Base-by-base conservation (phyloP, 2,797 vertebrate genomes). In the Ctenosaura bakeri region DNA sequence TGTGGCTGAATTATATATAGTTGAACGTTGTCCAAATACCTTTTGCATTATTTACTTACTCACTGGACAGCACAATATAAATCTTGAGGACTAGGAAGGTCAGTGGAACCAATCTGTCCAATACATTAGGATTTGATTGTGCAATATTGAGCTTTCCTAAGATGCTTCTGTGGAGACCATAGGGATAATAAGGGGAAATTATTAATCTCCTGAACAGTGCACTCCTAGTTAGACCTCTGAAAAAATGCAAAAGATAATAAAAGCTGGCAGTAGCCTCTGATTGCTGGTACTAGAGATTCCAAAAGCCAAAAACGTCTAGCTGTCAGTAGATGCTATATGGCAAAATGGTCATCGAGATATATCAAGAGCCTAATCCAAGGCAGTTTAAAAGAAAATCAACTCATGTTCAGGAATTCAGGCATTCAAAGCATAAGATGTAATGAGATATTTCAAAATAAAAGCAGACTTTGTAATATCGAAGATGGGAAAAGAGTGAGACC, bases 1-100 rank as follows among this genome's bases (percentile, higher is more conserved):
- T 86, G 62, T 32, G 52, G 66, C 62, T 71, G 89, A 85, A 90
- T 59, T 79, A 80, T 71, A 80, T 80, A 86, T 78, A 59, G 38
- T 22, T 26, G 50, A 50, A 85, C 80, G 32, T 26, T 85, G 35
- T 24, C 29, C 83, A 85, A 80, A 62, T 52, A 66, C 73, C 20
- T 3, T 76, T 62, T n/a, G 6, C 52, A 13, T 85, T 89, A 85
- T 89, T 89, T 89, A 89, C 74, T 78, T 7, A 54, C 32, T 52
- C 81, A 62, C 9, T 89, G n/a, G 32, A 38, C 54, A 86, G 64
- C 62, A 80, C 20, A 59, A 46, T 85, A 86, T 81, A 86, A 80
- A 85, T 73, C 76, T 26, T 86, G 77, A 73, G 62, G 35, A 69
- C 46, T 85, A 32, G 84, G 59, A 89, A 85, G 50, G 74, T 54